phyloP scores from a whole-genome alignment of 2,888 invertebrate genomes.

The Smittia aterrima region DNA sequence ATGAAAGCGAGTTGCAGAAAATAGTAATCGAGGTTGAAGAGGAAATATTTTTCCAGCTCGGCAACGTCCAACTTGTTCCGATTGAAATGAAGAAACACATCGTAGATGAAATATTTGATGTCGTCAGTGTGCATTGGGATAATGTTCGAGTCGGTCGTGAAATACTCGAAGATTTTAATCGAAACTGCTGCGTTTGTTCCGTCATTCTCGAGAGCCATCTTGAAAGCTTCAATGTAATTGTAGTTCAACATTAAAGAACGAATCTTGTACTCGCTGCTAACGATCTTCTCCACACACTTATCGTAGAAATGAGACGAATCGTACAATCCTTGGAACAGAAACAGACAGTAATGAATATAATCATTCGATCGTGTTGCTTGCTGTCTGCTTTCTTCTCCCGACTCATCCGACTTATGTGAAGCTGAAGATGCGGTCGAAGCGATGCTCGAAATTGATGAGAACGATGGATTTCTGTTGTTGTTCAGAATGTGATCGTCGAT shows the following conservation, averaged over 20 bases:
- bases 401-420: slow-evolving; percentile 6
- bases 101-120: slow-evolving; percentile 53
- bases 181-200: slow-evolving; percentile 48
- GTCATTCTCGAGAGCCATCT: slow-evolving; percentile 47
- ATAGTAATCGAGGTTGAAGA: slow-evolving; percentile 53
- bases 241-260: slow-evolving; percentile 53
- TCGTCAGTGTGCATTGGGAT: slow-evolving; percentile 53
- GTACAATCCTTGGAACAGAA: slow-evolving; percentile 53
- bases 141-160: slow-evolving; percentile 54
- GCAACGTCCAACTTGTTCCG: slow-evolving; percentile 50
- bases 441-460: slow-evolving; percentile 33
- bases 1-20: slow-evolving; percentile 53
- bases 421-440: slow-evolving; percentile 24
- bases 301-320: slow-evolving; percentile 47
- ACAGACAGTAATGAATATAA: slow-evolving; percentile 54
- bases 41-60: slow-evolving; percentile 52
- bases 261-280: slow-evolving; percentile 45
- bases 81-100: slow-evolving; percentile 52
- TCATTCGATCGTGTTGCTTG: slow-evolving; percentile 45
- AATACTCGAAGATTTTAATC: slow-evolving; percentile 53
- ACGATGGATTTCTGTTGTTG: slow-evolving; percentile 29
- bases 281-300: slow-evolving; percentile 44
- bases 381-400: background rate
- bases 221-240: slow-evolving; percentile 53
- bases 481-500: slow-evolving; percentile 18